Conservation (phyloP, 2,797 vertebrate species). For the Urosaurus nigricauda region DNA sequence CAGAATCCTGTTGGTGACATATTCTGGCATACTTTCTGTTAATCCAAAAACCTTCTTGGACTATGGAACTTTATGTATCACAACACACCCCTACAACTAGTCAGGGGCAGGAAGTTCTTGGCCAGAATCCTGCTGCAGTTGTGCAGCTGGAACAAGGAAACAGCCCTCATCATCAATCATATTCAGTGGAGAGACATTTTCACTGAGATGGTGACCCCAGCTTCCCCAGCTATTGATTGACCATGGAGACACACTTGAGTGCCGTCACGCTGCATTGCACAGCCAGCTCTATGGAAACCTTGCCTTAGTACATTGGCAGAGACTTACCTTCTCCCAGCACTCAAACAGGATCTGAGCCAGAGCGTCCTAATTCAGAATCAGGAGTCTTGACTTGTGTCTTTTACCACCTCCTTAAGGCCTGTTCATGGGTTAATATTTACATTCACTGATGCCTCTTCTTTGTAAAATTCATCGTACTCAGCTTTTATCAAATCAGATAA, state of each 20-base stretch:
- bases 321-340: background rate
- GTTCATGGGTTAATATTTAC: slow-evolving; percentile 7
- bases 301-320: too few relatives aligned
- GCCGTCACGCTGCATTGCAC: too few relatives aligned
- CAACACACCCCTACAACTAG: too few relatives aligned
- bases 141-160: too few relatives aligned
- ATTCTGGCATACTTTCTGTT: background rate
- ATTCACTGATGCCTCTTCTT: background rate
- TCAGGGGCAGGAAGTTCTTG: background rate
- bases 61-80: background rate
- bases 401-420: background rate
- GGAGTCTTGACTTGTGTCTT: background rate
- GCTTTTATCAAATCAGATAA: background rate
- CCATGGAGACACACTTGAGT: too few relatives aligned
- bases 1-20: background rate
- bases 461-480: background rate
- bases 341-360: background rate
- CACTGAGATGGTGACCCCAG: too few relatives aligned
- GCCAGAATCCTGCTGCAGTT: background rate
- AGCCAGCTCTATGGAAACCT: too few relatives aligned
- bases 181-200: too few relatives aligned
- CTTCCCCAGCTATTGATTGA: too few relatives aligned
- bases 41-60: background rate
- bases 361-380: background rate
- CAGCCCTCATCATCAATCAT: too few relatives aligned